These are phyloP conservation scores for Hirundo rustica DNA, from an alignment of 2,797 vertebrate species.

Conservation along the genomic window DNA sequence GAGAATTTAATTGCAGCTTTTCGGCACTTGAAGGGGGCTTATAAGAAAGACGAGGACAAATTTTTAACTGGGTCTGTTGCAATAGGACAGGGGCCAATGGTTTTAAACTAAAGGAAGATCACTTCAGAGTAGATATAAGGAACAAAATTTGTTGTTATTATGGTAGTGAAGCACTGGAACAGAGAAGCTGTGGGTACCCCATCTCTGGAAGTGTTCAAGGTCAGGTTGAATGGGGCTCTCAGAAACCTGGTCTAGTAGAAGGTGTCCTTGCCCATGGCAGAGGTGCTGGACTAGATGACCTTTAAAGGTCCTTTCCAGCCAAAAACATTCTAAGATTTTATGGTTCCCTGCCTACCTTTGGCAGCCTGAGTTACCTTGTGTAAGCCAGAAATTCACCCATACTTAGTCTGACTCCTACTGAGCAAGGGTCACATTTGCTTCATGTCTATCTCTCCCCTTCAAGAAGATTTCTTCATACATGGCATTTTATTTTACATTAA, in stretches of 20 bases:
- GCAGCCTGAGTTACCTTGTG: background rate
- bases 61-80: background rate
- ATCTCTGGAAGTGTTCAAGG: background rate
- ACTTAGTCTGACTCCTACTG: background rate
- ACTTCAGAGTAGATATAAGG: background rate
- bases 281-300: background rate
- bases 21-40: background rate
- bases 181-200: background rate
- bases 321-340: background rate
- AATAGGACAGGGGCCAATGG: background rate
- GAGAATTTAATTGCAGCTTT: background rate
- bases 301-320: background rate
- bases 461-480: background rate
- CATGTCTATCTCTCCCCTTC: background rate
- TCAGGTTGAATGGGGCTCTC: background rate
- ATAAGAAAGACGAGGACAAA: background rate
- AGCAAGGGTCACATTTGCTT: background rate
- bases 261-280: background rate
- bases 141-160: background rate
- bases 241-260: background rate
- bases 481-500: background rate
- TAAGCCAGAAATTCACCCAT: background rate
- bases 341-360: background rate
- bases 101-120: background rate
- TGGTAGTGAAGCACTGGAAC: background rate